Conservation (phyloP, 2,797 vertebrate species). For the Paratrypauchen microcephalus region DNA sequence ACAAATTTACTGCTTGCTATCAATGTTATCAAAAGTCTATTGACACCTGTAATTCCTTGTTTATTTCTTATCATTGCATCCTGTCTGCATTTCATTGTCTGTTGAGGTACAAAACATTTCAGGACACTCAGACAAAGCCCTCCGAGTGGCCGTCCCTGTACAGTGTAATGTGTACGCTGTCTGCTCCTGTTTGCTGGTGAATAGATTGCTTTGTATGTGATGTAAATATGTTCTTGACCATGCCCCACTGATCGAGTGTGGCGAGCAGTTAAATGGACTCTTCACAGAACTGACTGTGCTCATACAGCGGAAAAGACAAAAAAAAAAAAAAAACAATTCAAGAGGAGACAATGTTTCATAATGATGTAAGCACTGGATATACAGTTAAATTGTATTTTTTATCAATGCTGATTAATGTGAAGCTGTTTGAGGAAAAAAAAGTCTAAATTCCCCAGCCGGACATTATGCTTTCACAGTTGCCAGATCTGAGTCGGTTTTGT, state of each 20-base stretch:
- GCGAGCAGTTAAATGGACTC: constrained; percentile 92
- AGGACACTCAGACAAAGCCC: constrained; percentile 75
- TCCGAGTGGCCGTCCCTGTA: constrained; percentile 74
- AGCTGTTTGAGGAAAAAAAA: constrained; percentile 92
- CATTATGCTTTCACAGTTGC: constrained; percentile 91
- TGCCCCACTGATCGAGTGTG: constrained; percentile 88
- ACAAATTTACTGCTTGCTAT: constrained; percentile 36
- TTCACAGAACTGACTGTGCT: constrained; percentile 95
- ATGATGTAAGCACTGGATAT: constrained; percentile 99
- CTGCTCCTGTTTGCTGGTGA: constrained; percentile 80
- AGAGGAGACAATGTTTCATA: constrained; percentile 92
- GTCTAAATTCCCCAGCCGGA: constrained; percentile 93
- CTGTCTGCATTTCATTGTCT: constrained; percentile 58
- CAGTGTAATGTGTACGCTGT: constrained; percentile 83
- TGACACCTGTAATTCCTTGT: constrained; percentile 67
- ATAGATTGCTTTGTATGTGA: constrained; percentile 79
- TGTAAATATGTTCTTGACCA: constrained; percentile 88
- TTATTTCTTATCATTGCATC: constrained; percentile 47
- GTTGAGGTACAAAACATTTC: constrained; percentile 79
- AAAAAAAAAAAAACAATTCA: constrained; percentile 70
- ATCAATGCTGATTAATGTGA: constrained; percentile 99
- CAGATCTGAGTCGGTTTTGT: constrained; percentile 92
- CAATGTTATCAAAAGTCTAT: constrained; percentile 48
- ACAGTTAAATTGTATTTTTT: constrained; percentile 95
- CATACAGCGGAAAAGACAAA: constrained; percentile 76